Evolutionary conservation across 2,888 invertebrate species (phyloP), one percentile per base, ranked within the genome.

Genomic region (Rhagonycha fulva): DNA sequence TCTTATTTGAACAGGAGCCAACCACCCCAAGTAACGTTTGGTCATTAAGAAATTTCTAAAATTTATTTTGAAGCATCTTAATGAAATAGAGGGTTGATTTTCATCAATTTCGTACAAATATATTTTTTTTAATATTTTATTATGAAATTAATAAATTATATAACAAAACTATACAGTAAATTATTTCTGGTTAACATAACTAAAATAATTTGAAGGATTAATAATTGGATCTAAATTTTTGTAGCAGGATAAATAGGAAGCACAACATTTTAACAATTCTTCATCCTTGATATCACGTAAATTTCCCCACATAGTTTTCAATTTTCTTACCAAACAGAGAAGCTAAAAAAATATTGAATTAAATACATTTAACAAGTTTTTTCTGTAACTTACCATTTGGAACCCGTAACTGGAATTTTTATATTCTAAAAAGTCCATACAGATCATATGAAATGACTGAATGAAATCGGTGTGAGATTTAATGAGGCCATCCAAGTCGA

Each of bases 401-500:
- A 85, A 84, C 26, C 85, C 84, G 28, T 81, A 80, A 23, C 78
- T 62, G 14, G 81, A 75, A 62, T 76, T 74, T 24, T 84, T 81
- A 72, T 82, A 81, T 73, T 84, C 81, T 68, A 82, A 79, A 76
- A 84, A 75, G 70, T 77, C 68, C 68, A 74, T 74, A n/a, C 85
- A 81, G 63, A 80, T 80, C 5, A 66, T 72, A 75, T 84, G 80
- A n/a, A 85, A 47, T 0, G 80, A 75, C n/a, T 81, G 79, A n/a
- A 88, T 84, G 78, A 86, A 88, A 69, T 83, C 80, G 4, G 80
- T 79, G 75, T 88, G 87, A 4, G 85, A 82, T 14, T 79, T 77
- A 32, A 85, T 83, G 11, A 87, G 77, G 0, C 85, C 83, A 68
- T 85, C 84, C 61, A 87, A 77, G 80, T 87, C 86, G 72, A 83